These are phyloP conservation scores for Dynastes hyllus DNA, from an alignment of 2,888 invertebrate species.

Conservation along the genomic window DNA sequence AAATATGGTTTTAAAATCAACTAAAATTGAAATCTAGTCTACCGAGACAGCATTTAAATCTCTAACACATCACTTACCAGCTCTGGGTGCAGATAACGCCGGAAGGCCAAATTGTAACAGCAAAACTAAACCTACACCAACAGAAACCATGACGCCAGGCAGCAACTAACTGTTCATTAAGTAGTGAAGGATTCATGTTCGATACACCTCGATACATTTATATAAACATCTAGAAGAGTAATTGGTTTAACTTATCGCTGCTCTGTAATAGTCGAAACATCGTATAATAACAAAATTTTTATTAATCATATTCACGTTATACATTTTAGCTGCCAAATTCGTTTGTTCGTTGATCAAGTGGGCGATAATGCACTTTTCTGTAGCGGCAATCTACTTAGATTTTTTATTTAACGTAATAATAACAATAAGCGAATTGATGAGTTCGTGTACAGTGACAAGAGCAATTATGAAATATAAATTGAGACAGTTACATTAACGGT, in stretches of 20 bases:
- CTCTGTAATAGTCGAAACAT: neutral
- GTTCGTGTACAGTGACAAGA: too few relatives aligned
- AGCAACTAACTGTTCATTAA: slow-evolving; percentile 1
- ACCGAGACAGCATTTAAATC: too few relatives aligned
- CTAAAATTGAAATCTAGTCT: neutral
- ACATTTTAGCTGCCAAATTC: too few relatives aligned
- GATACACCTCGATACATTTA: neutral
- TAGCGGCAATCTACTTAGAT: too few relatives aligned
- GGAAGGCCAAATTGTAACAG: neutral
- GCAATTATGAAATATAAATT: too few relatives aligned
- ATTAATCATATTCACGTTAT: too few relatives aligned
- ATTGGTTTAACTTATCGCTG: slow-evolving; percentile 4
- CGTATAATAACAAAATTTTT: neutral
- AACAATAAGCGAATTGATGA: too few relatives aligned
- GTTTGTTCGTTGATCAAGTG: too few relatives aligned
- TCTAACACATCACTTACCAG: neutral
- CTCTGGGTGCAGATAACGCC: neutral
- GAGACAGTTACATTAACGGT: too few relatives aligned
- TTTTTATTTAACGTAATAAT: too few relatives aligned
- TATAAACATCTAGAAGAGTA: neutral
- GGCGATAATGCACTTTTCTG: too few relatives aligned
- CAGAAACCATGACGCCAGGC: neutral
- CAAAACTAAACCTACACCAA: neutral
- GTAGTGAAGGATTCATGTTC: neutral
- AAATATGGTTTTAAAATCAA: neutral